A percentile compares a stretch with the other conserved stretches of the same genome.
Conservation (phyloP, 2,113 vertebrate species). For the Pampusana beccarii region DNA sequence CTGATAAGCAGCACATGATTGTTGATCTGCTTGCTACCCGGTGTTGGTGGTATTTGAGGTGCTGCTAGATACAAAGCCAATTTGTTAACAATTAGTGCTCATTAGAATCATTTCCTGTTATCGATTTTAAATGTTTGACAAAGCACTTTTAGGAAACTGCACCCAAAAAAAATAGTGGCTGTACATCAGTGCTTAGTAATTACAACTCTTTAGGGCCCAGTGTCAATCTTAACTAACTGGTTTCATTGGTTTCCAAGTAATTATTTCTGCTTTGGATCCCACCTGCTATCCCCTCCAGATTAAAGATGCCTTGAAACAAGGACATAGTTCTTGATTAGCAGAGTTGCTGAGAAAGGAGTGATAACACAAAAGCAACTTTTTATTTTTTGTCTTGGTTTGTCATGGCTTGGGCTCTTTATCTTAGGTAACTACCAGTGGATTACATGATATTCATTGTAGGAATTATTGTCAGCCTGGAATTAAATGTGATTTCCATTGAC, state of each 20-base stretch:
- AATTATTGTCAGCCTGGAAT: conserved; percentile 27
- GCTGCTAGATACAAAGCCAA: conserved; percentile 80
- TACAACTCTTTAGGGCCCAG: conserved; percentile 54
- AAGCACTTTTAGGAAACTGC: conserved; percentile 61
- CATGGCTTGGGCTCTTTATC: neutral
- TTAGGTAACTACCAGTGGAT: neutral
- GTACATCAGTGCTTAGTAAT: conserved; percentile 46
- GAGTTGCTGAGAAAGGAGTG: conserved; percentile 32
- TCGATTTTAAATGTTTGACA: conserved; percentile 70
- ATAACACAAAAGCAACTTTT: conserved; percentile 39
- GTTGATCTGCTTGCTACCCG: conserved; percentile 77
- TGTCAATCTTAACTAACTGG: conserved; percentile 60
- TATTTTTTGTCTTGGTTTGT: neutral
- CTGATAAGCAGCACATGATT: conserved; percentile 84
- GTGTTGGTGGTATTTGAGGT: conserved; percentile 67
- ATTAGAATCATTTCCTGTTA: conserved; percentile 85
- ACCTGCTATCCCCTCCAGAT: conserved; percentile 57
- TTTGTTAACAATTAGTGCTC: conserved; percentile 91
- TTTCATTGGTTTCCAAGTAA: conserved; percentile 68
- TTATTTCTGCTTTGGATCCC: conserved; percentile 69
- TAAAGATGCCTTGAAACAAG: conserved; percentile 60
- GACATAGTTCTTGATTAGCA: conserved; percentile 54
- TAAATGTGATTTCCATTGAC: conserved; percentile 11
- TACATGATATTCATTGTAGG: neutral
- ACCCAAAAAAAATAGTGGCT: neutral